Percentiles rank a stretch among this genome's conserved stretches.
phyloP scores from a whole-genome alignment of 2,888 invertebrate genomes.

The Tiliacea aurago region DNA sequence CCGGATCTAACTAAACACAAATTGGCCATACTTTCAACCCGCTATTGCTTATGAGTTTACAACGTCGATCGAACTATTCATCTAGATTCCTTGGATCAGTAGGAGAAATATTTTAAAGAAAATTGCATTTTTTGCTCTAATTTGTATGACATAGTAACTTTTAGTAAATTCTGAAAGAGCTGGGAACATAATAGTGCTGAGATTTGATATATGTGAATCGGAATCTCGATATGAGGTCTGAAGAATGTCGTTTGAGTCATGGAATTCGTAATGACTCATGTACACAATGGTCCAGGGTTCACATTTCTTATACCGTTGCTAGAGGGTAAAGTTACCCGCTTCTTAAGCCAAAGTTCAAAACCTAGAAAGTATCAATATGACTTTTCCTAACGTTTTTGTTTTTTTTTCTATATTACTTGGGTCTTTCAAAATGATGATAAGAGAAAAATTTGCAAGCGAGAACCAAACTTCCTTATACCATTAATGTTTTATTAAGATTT shows the following conservation, averaged over 20 bases:
- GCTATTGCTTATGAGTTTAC: conserved; percentile 22
- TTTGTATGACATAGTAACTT: neutral
- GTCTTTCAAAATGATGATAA: neutral
- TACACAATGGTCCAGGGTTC: neutral
- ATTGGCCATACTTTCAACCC: neutral
- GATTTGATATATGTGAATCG: conserved; percentile 9
- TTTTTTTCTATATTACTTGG: neutral
- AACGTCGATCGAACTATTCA: conserved; percentile 25
- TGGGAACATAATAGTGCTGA: neutral
- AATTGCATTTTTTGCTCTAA: conserved; percentile 38
- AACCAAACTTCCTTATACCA: neutral
- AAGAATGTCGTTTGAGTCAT: conserved; percentile 15
- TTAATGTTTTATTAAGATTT: neutral
- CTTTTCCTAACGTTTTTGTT: neutral
- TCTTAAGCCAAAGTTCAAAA: neutral
- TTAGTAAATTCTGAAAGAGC: neutral
- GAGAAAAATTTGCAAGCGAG: too few species aligned
- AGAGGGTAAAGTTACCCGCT: neutral
- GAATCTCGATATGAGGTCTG: conserved; percentile 18
- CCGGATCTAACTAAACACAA: neutral
- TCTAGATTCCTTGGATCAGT: conserved; percentile 35
- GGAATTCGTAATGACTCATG: conserved; percentile 39
- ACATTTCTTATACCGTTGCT: neutral
- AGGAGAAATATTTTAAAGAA: conserved; percentile 39
- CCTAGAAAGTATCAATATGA: neutral